Base-by-base conservation (phyloP, 2,113 vertebrate species). In the Hiodon alosoides region DNA sequence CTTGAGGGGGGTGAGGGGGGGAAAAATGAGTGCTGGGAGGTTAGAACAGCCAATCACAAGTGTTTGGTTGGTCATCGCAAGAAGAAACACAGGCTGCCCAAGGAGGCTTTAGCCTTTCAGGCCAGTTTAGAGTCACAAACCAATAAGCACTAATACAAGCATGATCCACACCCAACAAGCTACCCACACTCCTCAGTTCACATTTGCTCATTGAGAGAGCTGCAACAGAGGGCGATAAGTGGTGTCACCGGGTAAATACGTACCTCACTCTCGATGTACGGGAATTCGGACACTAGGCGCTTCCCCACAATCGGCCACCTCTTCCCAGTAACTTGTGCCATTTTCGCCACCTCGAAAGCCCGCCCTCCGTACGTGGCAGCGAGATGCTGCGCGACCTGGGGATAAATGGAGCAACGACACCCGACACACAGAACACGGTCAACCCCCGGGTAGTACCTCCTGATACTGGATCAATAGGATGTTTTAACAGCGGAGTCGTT, bases 181-280 rank as follows among this genome's bases (percentile, higher is more conserved):
- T 31, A 31, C 31, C 31, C 31, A 31, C 31, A 31, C 31, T 31
- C 31, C 31, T 31, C 31, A 31, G 31, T 31, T 31, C 31, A 31
- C 31, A 31, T 31, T 2, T 31, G 31, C 31, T 31, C 31, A 31
- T 31, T 31, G 31, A 31, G 31, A 31, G 58, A 59, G 2, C 58
- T 59, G 11, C 55, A 57, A 11, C 6, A 57, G 11, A 57, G 55
- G 55, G 7, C 55, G 52, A 9, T 31, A 31, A 31, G 31, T 31
- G 31, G 31, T 31, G 31, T 31, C 31, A 31, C 31, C 31, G 31
- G 0, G 10, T 3, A 47, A 51, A 59, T 62, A 80, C 87, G 0
- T 88, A 99, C 97, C 95, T 99, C 97, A 10, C 93, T 90, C 86
- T 99, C 97, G 2, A 98, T 99, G 79, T 98, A 98, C 0, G 97